Evolutionary conservation across 2,113 vertebrate species (phyloP), one percentile per base, ranked within the genome.

Genomic region (Phocoena sinus): DNA sequence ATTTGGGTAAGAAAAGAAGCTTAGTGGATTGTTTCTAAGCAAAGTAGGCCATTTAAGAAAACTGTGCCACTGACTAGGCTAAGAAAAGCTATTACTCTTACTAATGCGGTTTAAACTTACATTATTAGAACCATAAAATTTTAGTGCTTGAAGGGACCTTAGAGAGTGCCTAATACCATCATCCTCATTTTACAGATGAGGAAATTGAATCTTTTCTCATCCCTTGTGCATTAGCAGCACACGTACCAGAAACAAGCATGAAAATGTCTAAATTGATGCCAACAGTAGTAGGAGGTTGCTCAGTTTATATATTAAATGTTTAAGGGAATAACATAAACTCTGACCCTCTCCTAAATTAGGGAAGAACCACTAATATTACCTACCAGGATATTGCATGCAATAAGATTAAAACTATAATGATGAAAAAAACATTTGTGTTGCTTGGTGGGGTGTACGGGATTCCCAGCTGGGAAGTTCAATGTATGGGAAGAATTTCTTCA

Each of bases 111-210:
- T 94, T 97, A 97, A 96, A 87, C 89, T 92, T 96, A 84, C 50
- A 74, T 97, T 96, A 98, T 96, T 97, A 96, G 81, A 97, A 63
- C 47, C 73, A 93, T 95, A 95, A 94, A 97, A n/a, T 83, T 93
- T 95, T 93, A 89, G 91, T 77, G 25, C 86, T 65, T 95, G 85
- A 94, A 89, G 31, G 88, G 83, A 86, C 87, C 81, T 96, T 65
- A 71, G 93, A 96, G 86, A 95, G 93, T n/a, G 80, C 3, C 74
- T 91, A 95, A 68, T 47, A 93, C 1, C 25, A 96, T 83, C 71
- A 71, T 4, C 41, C 31, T 95, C 44, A 62, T 89, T 98, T 96
- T 74, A 80, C 23, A 86, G 71, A 80, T 76, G 81, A 95, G 63
- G 68, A 97, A 93, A 93, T 62, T 94, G 93, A 92, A 83, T 95